Evolutionary conservation across 2,797 vertebrate genomes (phyloP).

Genomic region (Falco biarmicus): DNA sequence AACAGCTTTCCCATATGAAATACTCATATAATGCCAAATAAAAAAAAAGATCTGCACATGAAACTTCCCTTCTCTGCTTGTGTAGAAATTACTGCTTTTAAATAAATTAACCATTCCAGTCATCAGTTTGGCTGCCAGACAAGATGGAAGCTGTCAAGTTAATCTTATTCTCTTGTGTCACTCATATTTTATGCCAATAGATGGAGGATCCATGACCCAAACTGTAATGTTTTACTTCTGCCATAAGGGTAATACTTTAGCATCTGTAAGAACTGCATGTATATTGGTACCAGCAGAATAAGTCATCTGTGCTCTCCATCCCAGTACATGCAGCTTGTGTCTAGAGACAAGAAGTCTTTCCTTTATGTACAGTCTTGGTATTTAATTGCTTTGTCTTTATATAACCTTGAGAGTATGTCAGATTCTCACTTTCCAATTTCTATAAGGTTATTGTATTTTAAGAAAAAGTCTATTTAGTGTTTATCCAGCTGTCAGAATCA

Average conservation of each 20-base stretch:
- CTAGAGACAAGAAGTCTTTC: not conserved
- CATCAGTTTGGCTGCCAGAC: not conserved
- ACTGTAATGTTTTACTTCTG: not conserved
- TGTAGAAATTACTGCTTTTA: not conserved
- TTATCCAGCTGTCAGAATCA: not conserved
- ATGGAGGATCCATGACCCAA: not conserved
- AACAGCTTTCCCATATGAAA: not conserved
- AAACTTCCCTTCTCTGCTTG: not conserved
- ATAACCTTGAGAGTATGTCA: slow-evolving; percentile 10
- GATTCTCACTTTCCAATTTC: not conserved
- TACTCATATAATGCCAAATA: not conserved
- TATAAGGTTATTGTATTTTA: not conserved
- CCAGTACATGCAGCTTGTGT: not conserved
- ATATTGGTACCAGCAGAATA: not conserved
- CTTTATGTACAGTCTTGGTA: not conserved
- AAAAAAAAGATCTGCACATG: not conserved
- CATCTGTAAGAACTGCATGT: not conserved
- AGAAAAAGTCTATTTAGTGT: not conserved
- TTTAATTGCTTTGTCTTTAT: slow-evolving; percentile 16
- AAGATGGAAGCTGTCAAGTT: not conserved
- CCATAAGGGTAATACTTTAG: not conserved
- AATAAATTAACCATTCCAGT: not conserved
- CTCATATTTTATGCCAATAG: not conserved
- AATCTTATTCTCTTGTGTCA: not conserved
- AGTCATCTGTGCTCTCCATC: not conserved